Evolutionary conservation across 2,797 vertebrate genomes (phyloP).

Genomic region (Siniperca obscura): DNA sequence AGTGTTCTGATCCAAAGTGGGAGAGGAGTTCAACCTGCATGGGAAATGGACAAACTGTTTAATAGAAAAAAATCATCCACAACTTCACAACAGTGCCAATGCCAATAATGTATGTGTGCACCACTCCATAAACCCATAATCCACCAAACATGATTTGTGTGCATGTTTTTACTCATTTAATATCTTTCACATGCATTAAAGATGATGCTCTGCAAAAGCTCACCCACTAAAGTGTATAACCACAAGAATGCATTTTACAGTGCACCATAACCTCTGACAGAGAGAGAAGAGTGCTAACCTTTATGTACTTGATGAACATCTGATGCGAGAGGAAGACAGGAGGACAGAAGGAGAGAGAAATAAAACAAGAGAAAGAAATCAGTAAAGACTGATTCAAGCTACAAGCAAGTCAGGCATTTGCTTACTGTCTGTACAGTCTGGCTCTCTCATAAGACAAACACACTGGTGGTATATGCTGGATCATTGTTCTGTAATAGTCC

Average conservation of each 20-base stretch:
- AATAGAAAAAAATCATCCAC: background rate
- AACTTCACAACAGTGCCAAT: background rate
- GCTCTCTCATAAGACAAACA: slow-evolving; percentile 32
- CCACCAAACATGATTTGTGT: slow-evolving; percentile 35
- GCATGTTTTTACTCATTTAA: slow-evolving; percentile 30
- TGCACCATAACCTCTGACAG: slow-evolving; percentile 73
- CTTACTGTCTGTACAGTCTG: slow-evolving; percentile 56
- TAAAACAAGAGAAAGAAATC: slow-evolving; percentile 87
- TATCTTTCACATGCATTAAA: slow-evolving; percentile 84
- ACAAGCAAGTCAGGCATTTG: slow-evolving; percentile 83
- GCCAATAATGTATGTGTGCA: slow-evolving; percentile 20
- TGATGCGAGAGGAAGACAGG: slow-evolving; percentile 92
- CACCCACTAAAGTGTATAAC: slow-evolving; percentile 41
- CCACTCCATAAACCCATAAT: slow-evolving; percentile 36
- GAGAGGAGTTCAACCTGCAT: slow-evolving; percentile 95
- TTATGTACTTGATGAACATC: slow-evolving; percentile 99
- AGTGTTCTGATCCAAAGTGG: slow-evolving; percentile 98
- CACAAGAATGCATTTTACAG: slow-evolving; percentile 58
- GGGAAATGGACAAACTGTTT: slow-evolving; percentile 35
- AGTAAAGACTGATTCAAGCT: slow-evolving; percentile 90
- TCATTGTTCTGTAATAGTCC: slow-evolving; percentile 31
- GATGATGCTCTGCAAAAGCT: slow-evolving; percentile 60
- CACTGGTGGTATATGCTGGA: slow-evolving; percentile 13
- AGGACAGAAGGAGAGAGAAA: slow-evolving; percentile 82
- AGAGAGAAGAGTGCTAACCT: slow-evolving; percentile 95